Conservation (phyloP, 2,888 invertebrate genomes). For the Molanna angustata region DNA sequence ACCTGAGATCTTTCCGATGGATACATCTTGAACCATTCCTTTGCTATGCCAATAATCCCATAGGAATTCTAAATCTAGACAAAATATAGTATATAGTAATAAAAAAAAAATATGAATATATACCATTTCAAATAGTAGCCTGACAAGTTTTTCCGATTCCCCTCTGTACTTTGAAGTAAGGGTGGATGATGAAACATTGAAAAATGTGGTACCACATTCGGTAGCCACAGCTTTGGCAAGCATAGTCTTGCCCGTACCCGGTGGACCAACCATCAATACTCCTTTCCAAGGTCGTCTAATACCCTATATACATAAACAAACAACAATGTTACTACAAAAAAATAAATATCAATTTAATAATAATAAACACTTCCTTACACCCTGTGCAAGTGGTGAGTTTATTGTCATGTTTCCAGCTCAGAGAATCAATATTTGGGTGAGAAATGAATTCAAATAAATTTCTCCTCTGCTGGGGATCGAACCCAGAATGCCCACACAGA, state of each 20-base stretch:
- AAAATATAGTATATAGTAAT: not conserved
- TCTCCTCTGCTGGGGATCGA: too few relatives aligned
- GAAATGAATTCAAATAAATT: too few relatives aligned
- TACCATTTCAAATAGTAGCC: conserved; percentile 96
- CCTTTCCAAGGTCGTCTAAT: conserved; percentile 97
- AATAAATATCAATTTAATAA: too few relatives aligned
- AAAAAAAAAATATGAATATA: not conserved
- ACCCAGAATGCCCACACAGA: too few relatives aligned
- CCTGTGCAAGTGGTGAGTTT: too few relatives aligned
- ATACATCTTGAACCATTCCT: too few relatives aligned
- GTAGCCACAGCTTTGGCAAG: conserved; percentile 97
- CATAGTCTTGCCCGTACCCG: conserved; percentile 94
- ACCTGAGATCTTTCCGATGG: too few relatives aligned
- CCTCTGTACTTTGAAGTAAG: conserved; percentile 98
- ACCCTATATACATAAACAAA: too few relatives aligned
- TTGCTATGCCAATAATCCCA: not conserved
- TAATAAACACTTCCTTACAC: too few relatives aligned
- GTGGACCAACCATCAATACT: conserved; percentile 91
- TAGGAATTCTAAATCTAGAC: not conserved
- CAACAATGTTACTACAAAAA: too few relatives aligned
- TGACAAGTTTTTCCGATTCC: conserved; percentile 98
- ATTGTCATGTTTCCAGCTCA: too few relatives aligned
- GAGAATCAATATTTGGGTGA: too few relatives aligned
- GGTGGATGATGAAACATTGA: conserved; percentile 95
- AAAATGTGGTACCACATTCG: conserved; percentile 96